These are phyloP conservation scores for Contarinia nasturtii DNA, from an alignment of 1,140 invertebrate species.

Conservation along the genomic window DNA sequence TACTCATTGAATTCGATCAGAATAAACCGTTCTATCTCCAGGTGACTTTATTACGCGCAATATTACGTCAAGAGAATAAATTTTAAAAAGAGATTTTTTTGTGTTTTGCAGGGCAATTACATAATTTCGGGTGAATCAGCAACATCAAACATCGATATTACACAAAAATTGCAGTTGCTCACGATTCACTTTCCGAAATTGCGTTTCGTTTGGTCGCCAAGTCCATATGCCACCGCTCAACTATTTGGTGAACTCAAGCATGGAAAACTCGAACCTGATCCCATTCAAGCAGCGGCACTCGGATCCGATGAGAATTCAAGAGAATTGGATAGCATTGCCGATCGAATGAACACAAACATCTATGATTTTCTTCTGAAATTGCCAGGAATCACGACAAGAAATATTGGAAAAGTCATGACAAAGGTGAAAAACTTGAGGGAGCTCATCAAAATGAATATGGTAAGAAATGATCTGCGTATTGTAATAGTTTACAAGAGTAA, in stretches of 20 bases:
- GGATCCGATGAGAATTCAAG: conserved; percentile 40
- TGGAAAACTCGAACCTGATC: conserved; percentile 58
- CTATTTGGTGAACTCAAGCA: conserved; percentile 81
- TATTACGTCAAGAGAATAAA: conserved; percentile 1
- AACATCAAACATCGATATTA: conserved; percentile 52
- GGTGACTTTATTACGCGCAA: conserved; percentile 38
- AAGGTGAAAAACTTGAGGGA: conserved; percentile 55
- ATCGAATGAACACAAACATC: conserved; percentile 55
- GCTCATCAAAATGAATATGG: conserved; percentile 29
- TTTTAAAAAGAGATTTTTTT: conserved; percentile 2
- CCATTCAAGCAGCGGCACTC: conserved; percentile 40
- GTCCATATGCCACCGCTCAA: conserved; percentile 85
- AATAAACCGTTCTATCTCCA: conserved; percentile 80
- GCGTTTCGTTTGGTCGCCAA: conserved; percentile 86
- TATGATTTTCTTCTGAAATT: conserved; percentile 79
- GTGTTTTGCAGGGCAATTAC: conserved; percentile 44
- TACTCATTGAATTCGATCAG: conserved; percentile 95
- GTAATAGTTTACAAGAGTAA: background rate
- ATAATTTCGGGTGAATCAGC: conserved; percentile 50
- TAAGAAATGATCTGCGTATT: background rate
- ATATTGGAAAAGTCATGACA: conserved; percentile 59
- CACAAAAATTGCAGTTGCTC: conserved; percentile 71
- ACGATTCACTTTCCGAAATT: conserved; percentile 88
- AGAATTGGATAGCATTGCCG: conserved; percentile 23
- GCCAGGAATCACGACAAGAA: conserved; percentile 78